Evolutionary conservation across 2,888 invertebrate genomes (phyloP).

Genomic region (Phalera bucephala): DNA sequence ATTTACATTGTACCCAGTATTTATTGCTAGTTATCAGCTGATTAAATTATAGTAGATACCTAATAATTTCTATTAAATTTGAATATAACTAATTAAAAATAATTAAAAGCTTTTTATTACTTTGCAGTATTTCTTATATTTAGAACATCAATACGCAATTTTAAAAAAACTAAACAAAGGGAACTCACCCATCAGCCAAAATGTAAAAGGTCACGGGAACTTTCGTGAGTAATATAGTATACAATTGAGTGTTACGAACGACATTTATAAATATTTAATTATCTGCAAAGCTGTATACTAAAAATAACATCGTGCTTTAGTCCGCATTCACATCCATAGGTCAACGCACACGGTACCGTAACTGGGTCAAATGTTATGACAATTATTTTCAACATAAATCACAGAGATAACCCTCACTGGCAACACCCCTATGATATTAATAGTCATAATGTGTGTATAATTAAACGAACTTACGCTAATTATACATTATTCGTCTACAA

Average conservation of each 20-base stretch:
- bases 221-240: slow-evolving; percentile 45
- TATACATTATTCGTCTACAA: slow-evolving; percentile 42
- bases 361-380: slow-evolving; percentile 78
- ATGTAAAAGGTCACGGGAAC: slow-evolving; percentile 45
- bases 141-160: no score
- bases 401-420: slow-evolving; percentile 24
- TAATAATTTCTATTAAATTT: no score
- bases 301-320: slow-evolving; percentile 75
- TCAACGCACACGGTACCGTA: slow-evolving; percentile 76
- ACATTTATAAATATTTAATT: slow-evolving; percentile 79
- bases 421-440: slow-evolving; percentile 23
- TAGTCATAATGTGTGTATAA: slow-evolving; percentile 32
- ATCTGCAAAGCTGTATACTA: slow-evolving; percentile 80
- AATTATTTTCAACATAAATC: slow-evolving; percentile 46
- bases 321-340: slow-evolving; percentile 78
- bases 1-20: no score
- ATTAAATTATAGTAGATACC: no score
- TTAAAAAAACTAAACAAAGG: no score
- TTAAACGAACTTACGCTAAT: slow-evolving; percentile 33
- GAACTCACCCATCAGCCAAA: slow-evolving; percentile 59
- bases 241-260: slow-evolving; percentile 54
- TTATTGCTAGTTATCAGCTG: no score
- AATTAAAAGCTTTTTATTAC: no score
- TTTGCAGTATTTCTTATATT: no score
- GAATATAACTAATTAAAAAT: no score